Evolutionary conservation across 2,888 invertebrate genomes (phyloP), one percentile per base, ranked within the genome.

Genomic region (Clepsis dumicolana): DNA sequence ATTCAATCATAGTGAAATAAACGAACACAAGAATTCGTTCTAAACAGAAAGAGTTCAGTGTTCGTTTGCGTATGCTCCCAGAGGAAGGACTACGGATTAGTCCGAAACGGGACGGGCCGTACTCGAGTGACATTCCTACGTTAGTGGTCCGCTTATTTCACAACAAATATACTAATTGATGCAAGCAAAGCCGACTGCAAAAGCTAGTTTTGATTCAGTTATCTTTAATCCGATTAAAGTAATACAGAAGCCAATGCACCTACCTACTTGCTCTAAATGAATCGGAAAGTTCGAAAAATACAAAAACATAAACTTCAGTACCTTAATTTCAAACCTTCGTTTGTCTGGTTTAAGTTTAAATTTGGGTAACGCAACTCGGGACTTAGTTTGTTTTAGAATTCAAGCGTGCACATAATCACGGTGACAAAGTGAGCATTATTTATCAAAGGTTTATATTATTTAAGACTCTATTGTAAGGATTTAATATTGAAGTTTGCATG

Each of bases 221-320:
- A 59, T 54, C 62, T 71, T 25, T 77, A 79, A 79, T 73, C 76
- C 70, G 74, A 72, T 78, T 66, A 66, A 56, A 66, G 66, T 56
- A 66, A 66, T 62, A 66, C 69, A 64, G 64, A 61, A 65, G 69
- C 69, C 44, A 24, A 48, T 27, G 18, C 25, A 64, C 32, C 38
- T 52, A 52, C n/a, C n/a, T n/a, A n/a, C n/a, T n/a, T 41, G 50
- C 14, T 52, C 48, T 50, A 44, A 38, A 48, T 48, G 21, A 48
- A 12, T 48, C 12, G 12, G 1, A 48, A 2, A 48, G 21, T 10
- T 21, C 41, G 16, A 44, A 4, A 48, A 21, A 21, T 29, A 29
- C 29, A 29, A 29, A 29, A 29, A 4, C 5, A 4, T 3, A 7
- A 29, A 29, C 5, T 29, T 29, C 5, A 7, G 4, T 3, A 4